Conservation (phyloP, 1,140 invertebrate genomes). For the Uloborus diversus region DNA sequence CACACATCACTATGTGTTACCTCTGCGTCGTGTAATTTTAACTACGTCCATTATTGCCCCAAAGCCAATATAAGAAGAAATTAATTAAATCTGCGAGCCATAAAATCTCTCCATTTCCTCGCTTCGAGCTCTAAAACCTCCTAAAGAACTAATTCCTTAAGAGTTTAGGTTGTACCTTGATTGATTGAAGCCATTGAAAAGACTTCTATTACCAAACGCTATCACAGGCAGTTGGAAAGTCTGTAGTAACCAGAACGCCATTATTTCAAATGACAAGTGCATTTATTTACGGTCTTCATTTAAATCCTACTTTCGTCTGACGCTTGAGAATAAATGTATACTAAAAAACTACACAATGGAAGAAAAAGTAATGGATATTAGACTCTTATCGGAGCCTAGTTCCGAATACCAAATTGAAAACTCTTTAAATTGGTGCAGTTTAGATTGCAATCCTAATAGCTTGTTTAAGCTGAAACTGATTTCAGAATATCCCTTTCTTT, state of each 20-base stretch:
- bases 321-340: too few relatives aligned
- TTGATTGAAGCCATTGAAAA: constrained; percentile 37
- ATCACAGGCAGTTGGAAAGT: background rate
- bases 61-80: too few relatives aligned
- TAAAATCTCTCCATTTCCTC: constrained; percentile 28
- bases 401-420: background rate
- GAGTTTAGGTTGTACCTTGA: constrained; percentile 3
- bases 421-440: background rate
- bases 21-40: too few relatives aligned
- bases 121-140: constrained; percentile 1
- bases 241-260: background rate
- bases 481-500: constrained; percentile 16
- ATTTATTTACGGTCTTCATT: constrained; percentile 28
- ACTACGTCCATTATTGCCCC: too few relatives aligned
- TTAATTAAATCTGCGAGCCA: constrained; percentile 13
- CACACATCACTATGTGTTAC: too few relatives aligned
- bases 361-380: background rate
- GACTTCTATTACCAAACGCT: background rate
- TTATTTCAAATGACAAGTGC: background rate
- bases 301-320: constrained; percentile 6
- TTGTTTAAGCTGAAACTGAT: constrained; percentile 26
- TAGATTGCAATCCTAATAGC: constrained; percentile 9
- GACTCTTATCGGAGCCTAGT: background rate
- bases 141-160: background rate
- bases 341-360: too few relatives aligned